Base-by-base conservation (phyloP, 1,140 invertebrate genomes). In the Caenorhabditis tropicalis region DNA sequence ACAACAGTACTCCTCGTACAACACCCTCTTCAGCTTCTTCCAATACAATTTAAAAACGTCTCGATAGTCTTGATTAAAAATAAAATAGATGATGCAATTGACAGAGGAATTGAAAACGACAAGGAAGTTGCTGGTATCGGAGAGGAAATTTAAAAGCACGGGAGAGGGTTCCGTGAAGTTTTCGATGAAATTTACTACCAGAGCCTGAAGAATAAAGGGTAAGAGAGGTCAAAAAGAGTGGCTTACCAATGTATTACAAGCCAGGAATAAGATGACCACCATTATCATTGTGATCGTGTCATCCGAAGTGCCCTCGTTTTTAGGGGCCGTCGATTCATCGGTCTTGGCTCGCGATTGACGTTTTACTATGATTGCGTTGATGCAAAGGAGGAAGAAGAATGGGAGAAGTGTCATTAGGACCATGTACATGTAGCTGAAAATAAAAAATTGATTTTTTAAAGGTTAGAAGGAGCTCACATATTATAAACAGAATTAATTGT, bases 161-260 rank as follows among this genome's bases (percentile, higher is more conserved):
- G 88, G 86, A 65, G 91, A 89, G 5, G 90, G 90, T 39, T 89
- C 87, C 46, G 89, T 89, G 81, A 90, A 90, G 24, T 88, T 91
- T 85, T 90, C 90, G n/a, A 90, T 89, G 33, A 90, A 60, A 81
- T 90, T 90, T 0, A 90, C 90, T 21, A 90, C 81, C n/a, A 90
- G 87, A 9, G 90, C 89, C 84, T 85, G 56, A 48, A 88, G 27
- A 19, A 12, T 6, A 9, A 39, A 80, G 84, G n/a, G 15, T 56
- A 27, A 19, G 2, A 84, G 6, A 6, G n/a, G 21, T 65, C 21
- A 0, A 21, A 19, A n/a, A 10, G 36, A 24, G 10, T 15, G 9
- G 10, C 74, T 82, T n/a, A 87, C 87, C 53, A 89, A 79, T n/a
- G 89, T 90, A 70, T 90, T 90, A 51, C 89, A 90, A 31, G 83